Evolutionary conservation across 2,797 vertebrate species (phyloP).

Genomic region (Champsocephalus esox): DNA sequence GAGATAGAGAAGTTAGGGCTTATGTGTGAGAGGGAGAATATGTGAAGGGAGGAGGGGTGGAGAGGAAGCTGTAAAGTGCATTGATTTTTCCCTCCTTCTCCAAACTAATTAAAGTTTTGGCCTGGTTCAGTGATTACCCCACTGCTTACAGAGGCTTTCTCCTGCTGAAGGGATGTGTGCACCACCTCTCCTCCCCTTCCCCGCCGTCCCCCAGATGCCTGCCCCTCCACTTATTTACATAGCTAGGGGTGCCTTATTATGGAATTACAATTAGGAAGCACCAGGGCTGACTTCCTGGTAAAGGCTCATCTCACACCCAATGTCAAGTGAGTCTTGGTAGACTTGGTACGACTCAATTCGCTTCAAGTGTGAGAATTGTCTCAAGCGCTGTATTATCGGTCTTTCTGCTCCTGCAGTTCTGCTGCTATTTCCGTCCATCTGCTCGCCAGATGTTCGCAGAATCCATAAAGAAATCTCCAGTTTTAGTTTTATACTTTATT

Average conservation of each 20-base stretch:
- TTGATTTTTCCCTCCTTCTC: slow-evolving; percentile 80
- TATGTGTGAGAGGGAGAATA: slow-evolving; percentile 53
- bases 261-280: slow-evolving; percentile 78
- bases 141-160: slow-evolving; percentile 83
- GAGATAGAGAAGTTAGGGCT: slow-evolving; percentile 66
- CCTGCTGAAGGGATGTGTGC: slow-evolving; percentile 73
- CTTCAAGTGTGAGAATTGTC: slow-evolving; percentile 37
- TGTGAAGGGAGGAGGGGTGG: slow-evolving; percentile 51
- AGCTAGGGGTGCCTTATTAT: slow-evolving; percentile 76
- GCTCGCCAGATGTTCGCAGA: background rate
- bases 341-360: slow-evolving; percentile 51
- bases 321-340: slow-evolving; percentile 69
- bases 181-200: slow-evolving; percentile 54
- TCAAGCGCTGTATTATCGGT: slow-evolving; percentile 39
- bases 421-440: background rate
- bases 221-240: slow-evolving; percentile 79
- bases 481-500: slow-evolving; percentile 12
- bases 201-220: slow-evolving; percentile 62
- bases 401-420: slow-evolving; percentile 1
- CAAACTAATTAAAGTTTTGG: slow-evolving; percentile 88
- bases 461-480: background rate
- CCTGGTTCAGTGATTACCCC: slow-evolving; percentile 86
- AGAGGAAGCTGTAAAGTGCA: slow-evolving; percentile 79
- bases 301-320: slow-evolving; percentile 52
- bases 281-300: slow-evolving; percentile 65